Base-by-base conservation (phyloP, 2,797 vertebrate species). In the Chiroxiphia lanceolata region DNA sequence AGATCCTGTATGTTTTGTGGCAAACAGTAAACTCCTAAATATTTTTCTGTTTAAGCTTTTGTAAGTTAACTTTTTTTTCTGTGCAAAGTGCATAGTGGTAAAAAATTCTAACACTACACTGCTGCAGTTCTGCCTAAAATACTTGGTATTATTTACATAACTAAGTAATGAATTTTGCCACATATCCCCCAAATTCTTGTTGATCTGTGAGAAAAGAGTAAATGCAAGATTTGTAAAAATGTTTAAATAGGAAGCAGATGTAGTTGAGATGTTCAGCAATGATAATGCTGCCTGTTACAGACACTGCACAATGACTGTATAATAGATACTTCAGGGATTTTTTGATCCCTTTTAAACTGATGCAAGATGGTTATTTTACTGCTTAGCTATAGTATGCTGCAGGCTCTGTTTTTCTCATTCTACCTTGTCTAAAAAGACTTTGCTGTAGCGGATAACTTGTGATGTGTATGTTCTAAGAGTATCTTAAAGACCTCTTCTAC, bases 401-500 rank as follows among this genome's bases (percentile, higher is more conserved):
- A 78, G 40, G 7, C 14, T 76, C 34, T 71, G 1, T 3, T 54
- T 54, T 89, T 72, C 15, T 68, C 2, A 9, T 57, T 53, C 33
- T 65, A 31, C 7, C 12, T 86, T 16, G 1, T 68, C 45, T 87
- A 75, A 45, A 63, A 82, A 79, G 27, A 42, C 36, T 54, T 20
- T 16, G 15, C 9, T 75, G 0, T 56, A 44, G 47, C 11, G 12
- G 7, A n/a, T 50, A 59, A 20, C 13, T 57, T 82, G 15, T 0
- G 15, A 11, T 38, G 13, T 38, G 15, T 57, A 19, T 91, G 7
- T 71, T 82, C 23, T 22, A 29, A 54, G 36, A 56, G 22, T 63
- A 16, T 29, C 27, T 36, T 57, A 29, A 81, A 83, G 57, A 51
- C 10, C 10, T 44, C 7, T 75, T 60, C 25, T 90, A 44, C 21